Evolutionary conservation across 2,113 vertebrate species (phyloP).

Genomic region (Nesoenas mayeri): DNA sequence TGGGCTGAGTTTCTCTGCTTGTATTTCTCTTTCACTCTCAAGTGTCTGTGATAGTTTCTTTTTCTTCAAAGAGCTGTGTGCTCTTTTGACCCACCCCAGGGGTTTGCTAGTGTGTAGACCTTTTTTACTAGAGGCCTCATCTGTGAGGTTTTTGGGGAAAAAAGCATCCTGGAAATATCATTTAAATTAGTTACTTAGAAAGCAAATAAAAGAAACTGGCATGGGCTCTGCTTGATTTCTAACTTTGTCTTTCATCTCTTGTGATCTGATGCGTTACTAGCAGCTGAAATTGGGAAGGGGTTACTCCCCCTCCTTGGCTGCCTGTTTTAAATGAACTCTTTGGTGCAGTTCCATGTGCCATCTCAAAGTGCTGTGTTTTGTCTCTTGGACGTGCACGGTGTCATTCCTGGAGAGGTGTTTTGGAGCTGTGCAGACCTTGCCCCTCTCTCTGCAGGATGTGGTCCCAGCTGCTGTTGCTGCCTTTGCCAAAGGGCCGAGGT

Average conservation of each 20-base stretch:
- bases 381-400: fast-evolving
- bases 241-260: neutral
- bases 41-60: neutral
- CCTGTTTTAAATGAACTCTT: neutral
- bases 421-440: neutral
- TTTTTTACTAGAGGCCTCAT: neutral
- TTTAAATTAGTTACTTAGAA: neutral
- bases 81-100: neutral
- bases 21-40: neutral
- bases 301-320: neutral
- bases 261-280: neutral
- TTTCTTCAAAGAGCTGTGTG: neutral
- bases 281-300: neutral
- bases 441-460: neutral
- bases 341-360: fast-evolving
- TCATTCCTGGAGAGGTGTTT: neutral
- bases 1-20: neutral
- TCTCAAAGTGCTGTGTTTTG: neutral
- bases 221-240: neutral
- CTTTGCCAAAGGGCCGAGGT: neutral
- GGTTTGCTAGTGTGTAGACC: neutral
- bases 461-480: neutral
- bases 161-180: neutral
- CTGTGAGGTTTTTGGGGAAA: neutral
- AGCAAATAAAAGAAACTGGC: neutral